Conservation (phyloP, 2,797 vertebrate species). For the Austrolebias charrua region DNA sequence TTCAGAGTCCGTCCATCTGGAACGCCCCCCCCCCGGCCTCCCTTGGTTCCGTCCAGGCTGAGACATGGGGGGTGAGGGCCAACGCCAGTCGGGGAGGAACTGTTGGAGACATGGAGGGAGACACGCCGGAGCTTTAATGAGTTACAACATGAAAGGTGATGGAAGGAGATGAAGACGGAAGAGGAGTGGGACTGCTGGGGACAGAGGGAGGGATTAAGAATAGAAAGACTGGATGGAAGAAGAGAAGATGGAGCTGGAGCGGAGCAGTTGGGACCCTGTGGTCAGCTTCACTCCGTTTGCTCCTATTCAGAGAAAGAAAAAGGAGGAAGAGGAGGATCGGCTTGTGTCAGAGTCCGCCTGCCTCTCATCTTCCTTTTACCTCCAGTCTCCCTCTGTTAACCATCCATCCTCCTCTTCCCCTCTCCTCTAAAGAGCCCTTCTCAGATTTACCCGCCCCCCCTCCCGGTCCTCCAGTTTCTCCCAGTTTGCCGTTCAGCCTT, state of each 20-base stretch:
- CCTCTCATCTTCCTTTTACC: constrained; percentile 37
- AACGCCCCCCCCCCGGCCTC: constrained; percentile 29
- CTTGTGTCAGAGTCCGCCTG: constrained; percentile 59
- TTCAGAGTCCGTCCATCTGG: constrained; percentile 75
- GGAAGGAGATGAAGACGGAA: constrained; percentile 64
- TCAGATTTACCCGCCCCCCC: constrained; percentile 86
- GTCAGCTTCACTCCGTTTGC: constrained; percentile 51
- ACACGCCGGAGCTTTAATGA: constrained; percentile 77
- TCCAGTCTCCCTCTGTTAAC: constrained; percentile 32
- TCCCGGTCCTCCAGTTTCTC: constrained; percentile 55
- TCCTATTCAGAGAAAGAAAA: constrained; percentile 58
- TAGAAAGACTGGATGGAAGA: constrained; percentile 58
- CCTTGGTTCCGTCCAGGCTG: constrained; percentile 68
- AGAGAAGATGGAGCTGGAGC: constrained; percentile 60
- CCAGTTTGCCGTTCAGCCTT: constrained; percentile 82
- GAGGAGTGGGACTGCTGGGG: constrained; percentile 64
- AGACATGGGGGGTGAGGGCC: constrained; percentile 76
- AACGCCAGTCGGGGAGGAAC: constrained; percentile 65
- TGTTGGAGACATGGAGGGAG: constrained; percentile 57
- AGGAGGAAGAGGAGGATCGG: constrained; percentile 50
- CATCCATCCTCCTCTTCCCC: constrained; percentile 54
- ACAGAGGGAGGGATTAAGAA: constrained; percentile 63
- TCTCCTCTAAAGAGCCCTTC: constrained; percentile 75
- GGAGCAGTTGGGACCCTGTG: constrained; percentile 52
- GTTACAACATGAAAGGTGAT: constrained; percentile 78